Conservation (phyloP, 2,888 invertebrate species). For the Osedax frankpressi region DNA sequence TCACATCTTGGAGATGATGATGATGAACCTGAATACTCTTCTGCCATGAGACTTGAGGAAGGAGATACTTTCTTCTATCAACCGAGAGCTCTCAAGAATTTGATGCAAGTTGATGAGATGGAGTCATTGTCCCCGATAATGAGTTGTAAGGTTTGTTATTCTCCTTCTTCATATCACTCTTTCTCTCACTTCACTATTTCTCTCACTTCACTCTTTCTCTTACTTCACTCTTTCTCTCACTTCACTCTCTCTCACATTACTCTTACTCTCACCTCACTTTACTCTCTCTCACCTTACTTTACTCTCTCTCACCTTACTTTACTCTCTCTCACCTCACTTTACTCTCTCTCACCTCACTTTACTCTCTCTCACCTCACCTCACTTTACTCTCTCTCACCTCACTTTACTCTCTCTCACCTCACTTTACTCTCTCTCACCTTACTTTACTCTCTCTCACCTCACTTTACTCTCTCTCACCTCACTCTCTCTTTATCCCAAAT, state of each 20-base stretch:
- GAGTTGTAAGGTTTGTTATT: slow-evolving; percentile 55
- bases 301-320: too few relatives aligned
- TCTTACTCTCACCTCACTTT: neutral
- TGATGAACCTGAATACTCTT: slow-evolving; percentile 95
- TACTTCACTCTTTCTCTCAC: neutral
- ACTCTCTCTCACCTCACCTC: too few relatives aligned
- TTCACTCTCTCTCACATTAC: neutral
- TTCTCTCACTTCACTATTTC: slow-evolving; percentile 3
- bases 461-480: neutral
- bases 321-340: neutral
- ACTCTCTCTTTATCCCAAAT: slow-evolving; percentile 15
- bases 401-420: neutral
- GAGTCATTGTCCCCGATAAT: slow-evolving; percentile 87
- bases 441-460: neutral
- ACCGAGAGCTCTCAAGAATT: slow-evolving; percentile 77
- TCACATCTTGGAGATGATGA: slow-evolving; percentile 98
- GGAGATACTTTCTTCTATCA: slow-evolving; percentile 98
- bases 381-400: neutral
- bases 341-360: neutral
- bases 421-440: too few relatives aligned
- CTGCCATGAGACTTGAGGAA: slow-evolving; percentile 92
- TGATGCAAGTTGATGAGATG: slow-evolving; percentile 89
- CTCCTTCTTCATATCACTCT: neutral
- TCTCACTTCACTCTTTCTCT: neutral
- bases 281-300: neutral